A percentile compares a stretch with the other conserved stretches of the same genome.
Conservation (phyloP, 2,113 vertebrate species). For the Ctenomys sociabilis region DNA sequence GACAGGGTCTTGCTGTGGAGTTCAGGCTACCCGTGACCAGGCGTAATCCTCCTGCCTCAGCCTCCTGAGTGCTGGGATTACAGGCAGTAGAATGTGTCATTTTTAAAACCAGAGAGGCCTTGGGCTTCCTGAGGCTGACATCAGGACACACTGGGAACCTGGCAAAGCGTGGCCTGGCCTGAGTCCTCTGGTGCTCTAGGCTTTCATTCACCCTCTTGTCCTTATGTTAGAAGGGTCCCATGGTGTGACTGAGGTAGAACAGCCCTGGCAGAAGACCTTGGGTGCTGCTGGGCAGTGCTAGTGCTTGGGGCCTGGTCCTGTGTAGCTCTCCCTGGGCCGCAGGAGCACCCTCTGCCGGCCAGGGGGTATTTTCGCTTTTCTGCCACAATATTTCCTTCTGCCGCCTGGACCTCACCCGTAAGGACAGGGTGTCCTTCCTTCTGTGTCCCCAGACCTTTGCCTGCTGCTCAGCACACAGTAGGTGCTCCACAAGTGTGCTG, state of each 20-base stretch:
- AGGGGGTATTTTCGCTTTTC: neutral
- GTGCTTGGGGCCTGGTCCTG: neutral
- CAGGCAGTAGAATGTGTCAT: neutral
- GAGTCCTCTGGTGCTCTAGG: neutral
- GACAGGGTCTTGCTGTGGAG: neutral
- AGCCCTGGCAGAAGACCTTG: neutral
- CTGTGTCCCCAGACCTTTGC: neutral
- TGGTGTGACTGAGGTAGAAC: neutral
- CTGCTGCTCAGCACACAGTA: neutral
- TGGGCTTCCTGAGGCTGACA: neutral
- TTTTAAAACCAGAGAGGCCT: neutral
- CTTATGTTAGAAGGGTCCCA: neutral
- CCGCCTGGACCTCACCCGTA: rapidly evolving
- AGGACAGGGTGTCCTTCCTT: neutral
- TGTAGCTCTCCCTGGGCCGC: neutral
- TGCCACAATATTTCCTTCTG: neutral
- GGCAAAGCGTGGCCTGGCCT: neutral
- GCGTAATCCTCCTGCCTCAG: neutral
- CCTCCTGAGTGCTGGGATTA: neutral
- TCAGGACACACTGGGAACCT: neutral
- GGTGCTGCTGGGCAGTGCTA: neutral
- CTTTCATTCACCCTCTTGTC: neutral
- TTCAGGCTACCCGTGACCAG: neutral
- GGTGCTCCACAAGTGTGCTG: rapidly evolving
- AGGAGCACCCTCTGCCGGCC: neutral